phyloP scores from a whole-genome alignment of 2,797 vertebrate genomes.

The Simalia tracyae region DNA sequence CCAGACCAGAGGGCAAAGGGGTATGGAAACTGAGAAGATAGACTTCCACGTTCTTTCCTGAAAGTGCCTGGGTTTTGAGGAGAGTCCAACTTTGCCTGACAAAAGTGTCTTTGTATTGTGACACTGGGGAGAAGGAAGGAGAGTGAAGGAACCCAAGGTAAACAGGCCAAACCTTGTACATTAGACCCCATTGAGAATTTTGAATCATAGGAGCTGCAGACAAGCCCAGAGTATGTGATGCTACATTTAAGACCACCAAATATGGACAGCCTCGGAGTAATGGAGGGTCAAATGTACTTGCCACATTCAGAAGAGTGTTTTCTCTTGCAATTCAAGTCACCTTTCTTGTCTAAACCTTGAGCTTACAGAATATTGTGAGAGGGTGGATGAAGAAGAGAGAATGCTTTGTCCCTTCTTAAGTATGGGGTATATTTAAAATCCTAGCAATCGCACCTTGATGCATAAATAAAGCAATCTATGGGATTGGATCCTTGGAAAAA shows the following conservation, averaged over 20 bases:
- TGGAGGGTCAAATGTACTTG: background rate
- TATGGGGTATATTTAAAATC: background rate
- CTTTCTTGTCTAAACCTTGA: background rate
- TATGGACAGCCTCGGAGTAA: constrained; percentile 30
- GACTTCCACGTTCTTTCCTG: constrained; percentile 78
- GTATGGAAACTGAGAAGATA: constrained; percentile 82
- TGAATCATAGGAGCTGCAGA: constrained; percentile 65
- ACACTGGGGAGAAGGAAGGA: constrained; percentile 68
- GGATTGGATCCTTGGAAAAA: background rate
- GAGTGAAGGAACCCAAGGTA: constrained; percentile 67
- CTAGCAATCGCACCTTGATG: background rate
- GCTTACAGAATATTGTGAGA: background rate
- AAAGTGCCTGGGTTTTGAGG: constrained; percentile 75
- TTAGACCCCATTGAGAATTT: constrained; percentile 67
- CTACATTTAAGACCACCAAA: constrained; percentile 64
- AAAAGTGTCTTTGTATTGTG: constrained; percentile 75
- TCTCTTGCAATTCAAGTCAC: background rate
- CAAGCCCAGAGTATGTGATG: constrained; percentile 57
- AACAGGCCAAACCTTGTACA: constrained; percentile 71
- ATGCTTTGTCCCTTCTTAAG: background rate
- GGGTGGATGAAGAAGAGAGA: background rate
- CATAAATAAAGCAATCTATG: background rate
- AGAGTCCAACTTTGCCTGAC: constrained; percentile 72
- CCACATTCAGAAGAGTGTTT: background rate
- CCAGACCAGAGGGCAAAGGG: constrained; percentile 71